Percentiles rank a stretch among this genome's conserved stretches.
These are phyloP conservation scores for Trichacis sp. DNA, from an alignment of 2,888 invertebrate species.

Conservation along the genomic window DNA sequence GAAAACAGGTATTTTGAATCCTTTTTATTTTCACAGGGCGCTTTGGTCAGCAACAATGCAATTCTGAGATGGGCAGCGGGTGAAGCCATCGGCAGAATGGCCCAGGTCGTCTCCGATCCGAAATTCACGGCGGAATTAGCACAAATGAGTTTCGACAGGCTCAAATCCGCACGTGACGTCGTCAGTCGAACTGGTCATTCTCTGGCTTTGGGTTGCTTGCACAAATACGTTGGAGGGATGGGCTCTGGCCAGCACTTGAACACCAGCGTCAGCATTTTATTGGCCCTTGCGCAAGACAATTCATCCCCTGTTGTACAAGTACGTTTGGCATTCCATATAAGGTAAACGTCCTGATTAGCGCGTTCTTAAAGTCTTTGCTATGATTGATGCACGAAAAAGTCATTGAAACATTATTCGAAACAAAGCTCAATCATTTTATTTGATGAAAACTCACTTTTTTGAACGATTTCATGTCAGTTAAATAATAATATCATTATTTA, in stretches of 20 bases:
- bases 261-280: constrained; percentile 92
- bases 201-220: constrained; percentile 94
- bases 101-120: constrained; percentile 88
- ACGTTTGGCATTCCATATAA: constrained; percentile 22
- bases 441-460: too few species aligned
- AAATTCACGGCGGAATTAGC: constrained; percentile 90
- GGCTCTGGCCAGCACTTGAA: constrained; percentile 94
- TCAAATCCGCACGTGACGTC: constrained; percentile 89
- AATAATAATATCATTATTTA: too few species aligned
- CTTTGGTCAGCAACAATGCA: constrained; percentile 80
- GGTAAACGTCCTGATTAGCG: too few species aligned
- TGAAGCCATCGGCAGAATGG: constrained; percentile 93
- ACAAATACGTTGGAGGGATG: constrained; percentile 95
- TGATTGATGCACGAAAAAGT: too few species aligned
- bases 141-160: constrained; percentile 88
- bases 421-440: too few species aligned
- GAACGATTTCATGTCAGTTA: too few species aligned
- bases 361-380: too few species aligned
- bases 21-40: constrained; percentile 71
- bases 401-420: too few species aligned
- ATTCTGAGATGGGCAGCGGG: constrained; percentile 93
- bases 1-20: too few species aligned
- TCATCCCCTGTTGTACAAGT: constrained; percentile 95
- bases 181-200: constrained; percentile 89
- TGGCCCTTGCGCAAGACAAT: constrained; percentile 94